Conservation (phyloP, 2,113 vertebrate species). For the Fukomys damarensis region DNA sequence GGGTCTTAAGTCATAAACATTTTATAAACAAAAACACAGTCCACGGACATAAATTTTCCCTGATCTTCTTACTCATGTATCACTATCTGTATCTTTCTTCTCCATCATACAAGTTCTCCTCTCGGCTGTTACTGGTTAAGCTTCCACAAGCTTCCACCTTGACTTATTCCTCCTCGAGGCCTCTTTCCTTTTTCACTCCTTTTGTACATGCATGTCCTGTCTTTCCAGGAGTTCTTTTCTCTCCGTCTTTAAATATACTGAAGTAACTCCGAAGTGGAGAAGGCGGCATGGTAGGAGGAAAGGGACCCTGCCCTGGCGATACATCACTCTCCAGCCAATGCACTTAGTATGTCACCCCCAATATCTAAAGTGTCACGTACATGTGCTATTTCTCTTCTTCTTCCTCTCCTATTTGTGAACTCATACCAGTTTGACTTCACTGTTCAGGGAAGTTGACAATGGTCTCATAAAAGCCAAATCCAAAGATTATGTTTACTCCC, state of each 20-base stretch:
- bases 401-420: background rate
- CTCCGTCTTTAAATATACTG: background rate
- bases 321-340: fast-evolving
- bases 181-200: background rate
- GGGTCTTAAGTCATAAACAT: background rate
- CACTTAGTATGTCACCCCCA: background rate
- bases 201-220: fast-evolving
- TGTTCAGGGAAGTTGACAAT: background rate
- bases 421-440: background rate
- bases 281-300: background rate
- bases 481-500: background rate
- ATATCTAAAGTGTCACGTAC: background rate
- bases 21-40: background rate
- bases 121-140: background rate
- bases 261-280: background rate
- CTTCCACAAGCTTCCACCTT: background rate
- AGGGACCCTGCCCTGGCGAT: no score
- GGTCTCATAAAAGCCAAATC: background rate
- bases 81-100: background rate
- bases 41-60: background rate
- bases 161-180: background rate
- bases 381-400: fast-evolving
- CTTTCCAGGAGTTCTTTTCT: background rate
- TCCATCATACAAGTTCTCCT: background rate
- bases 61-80: background rate